phyloP scores from a whole-genome alignment of 2,797 vertebrate species.

The Heterohyrax brucei region DNA sequence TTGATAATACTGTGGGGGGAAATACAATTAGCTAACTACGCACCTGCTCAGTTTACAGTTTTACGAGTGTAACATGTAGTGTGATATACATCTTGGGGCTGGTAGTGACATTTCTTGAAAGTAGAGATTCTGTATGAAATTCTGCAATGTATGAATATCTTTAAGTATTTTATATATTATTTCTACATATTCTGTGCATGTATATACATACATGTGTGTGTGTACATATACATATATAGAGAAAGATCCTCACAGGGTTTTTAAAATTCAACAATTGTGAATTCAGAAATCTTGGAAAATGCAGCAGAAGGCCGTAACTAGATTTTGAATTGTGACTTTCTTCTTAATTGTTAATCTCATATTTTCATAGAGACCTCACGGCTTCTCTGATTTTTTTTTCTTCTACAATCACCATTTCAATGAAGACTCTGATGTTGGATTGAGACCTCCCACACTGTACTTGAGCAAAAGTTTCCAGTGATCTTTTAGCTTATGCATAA shows the following conservation, averaged over 20 bases:
- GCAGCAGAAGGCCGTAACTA: background rate
- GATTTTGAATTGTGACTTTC: slow-evolving; percentile 45
- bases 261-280: slow-evolving; percentile 22
- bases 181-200: background rate
- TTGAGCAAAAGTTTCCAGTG: slow-evolving; percentile 47
- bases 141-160: slow-evolving; percentile 22
- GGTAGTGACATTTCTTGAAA: slow-evolving; percentile 60
- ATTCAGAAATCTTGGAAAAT: background rate
- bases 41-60: slow-evolving; percentile 77
- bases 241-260: background rate
- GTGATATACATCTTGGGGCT: slow-evolving; percentile 52
- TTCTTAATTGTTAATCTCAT: background rate
- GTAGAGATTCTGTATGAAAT: slow-evolving; percentile 55
- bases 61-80: slow-evolving; percentile 66
- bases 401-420: background rate
- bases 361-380: background rate
- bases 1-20: slow-evolving; percentile 75
- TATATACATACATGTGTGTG: too few species aligned
- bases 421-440: background rate
- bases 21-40: slow-evolving; percentile 82
- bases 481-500: background rate
- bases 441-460: background rate
- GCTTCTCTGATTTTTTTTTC: background rate
- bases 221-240: background rate
- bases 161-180: slow-evolving; percentile 56